Evolutionary conservation across 2,797 vertebrate species (phyloP).

Genomic region (Peromyscus eremicus): DNA sequence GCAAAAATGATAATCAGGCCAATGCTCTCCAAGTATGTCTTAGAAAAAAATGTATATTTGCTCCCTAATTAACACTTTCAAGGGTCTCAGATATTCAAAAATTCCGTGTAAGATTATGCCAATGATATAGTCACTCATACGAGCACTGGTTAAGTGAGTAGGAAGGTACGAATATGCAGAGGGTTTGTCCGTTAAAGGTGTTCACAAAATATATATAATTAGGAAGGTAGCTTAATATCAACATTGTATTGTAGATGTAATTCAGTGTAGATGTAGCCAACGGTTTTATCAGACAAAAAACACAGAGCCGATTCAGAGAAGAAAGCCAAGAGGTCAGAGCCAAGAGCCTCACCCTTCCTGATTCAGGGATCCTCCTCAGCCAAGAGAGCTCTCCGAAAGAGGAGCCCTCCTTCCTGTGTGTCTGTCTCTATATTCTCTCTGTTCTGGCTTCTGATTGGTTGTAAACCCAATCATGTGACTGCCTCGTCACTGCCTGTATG

Average conservation of each 20-base stretch:
- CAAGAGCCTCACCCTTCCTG: no score
- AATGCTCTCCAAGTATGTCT: conserved; percentile 41
- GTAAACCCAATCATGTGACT: no score
- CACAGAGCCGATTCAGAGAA: no score
- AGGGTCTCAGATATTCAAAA: conserved; percentile 53
- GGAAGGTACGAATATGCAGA: neutral
- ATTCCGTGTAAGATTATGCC: conserved; percentile 6
- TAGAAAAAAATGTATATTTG: conserved; percentile 45
- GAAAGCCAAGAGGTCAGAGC: no score
- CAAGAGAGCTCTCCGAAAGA: no score
- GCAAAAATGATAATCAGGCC: conserved; percentile 46
- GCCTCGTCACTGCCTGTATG: no score
- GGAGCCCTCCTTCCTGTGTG: no score
- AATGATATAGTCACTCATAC: neutral
- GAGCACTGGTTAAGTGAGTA: conserved; percentile 24
- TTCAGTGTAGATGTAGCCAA: no score
- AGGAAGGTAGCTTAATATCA: neutral
- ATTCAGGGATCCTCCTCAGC: no score
- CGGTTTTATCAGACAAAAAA: no score
- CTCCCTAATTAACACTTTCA: neutral
- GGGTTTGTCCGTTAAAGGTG: neutral
- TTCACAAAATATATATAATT: conserved; percentile 12
- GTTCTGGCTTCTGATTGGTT: no score
- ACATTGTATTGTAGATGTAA: neutral
- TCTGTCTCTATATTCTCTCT: no score